Conservation (phyloP, 2,797 vertebrate species). For the Poecilia wingei region DNA sequence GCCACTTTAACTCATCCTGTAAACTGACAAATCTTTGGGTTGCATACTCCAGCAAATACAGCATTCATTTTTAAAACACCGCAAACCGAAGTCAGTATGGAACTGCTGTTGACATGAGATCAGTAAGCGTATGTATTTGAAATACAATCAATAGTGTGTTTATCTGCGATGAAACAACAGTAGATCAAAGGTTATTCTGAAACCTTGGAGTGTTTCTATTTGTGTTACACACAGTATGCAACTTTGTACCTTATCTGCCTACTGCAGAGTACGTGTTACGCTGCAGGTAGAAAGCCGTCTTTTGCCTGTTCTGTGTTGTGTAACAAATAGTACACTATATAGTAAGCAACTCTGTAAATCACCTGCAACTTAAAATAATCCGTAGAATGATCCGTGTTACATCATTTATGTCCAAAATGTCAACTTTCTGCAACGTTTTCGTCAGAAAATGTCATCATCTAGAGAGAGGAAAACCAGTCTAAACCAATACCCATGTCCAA, state of each 20-base stretch:
- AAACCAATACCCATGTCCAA: neutral
- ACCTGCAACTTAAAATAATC: neutral
- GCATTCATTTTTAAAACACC: neutral
- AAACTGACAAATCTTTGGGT: neutral
- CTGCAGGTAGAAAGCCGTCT: neutral
- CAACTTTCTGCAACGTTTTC: neutral
- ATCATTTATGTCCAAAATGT: neutral
- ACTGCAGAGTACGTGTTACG: neutral
- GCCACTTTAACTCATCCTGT: neutral
- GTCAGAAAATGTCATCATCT: neutral
- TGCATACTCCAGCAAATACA: neutral
- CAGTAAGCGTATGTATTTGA: neutral
- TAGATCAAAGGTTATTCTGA: conserved; percentile 8
- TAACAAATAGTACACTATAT: neutral
- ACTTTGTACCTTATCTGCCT: neutral
- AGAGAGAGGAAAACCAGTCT: neutral
- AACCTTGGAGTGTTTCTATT: conserved; percentile 1
- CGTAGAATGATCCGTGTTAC: neutral
- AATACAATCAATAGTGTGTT: neutral
- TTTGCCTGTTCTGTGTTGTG: neutral
- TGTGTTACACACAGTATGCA: neutral
- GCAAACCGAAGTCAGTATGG: neutral
- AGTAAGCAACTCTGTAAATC: neutral
- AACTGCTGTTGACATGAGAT: neutral
- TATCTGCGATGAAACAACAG: conserved; percentile 12